Evolutionary conservation across 2,113 vertebrate genomes (phyloP).

Genomic region (Tympanuchus pallidicinctus): DNA sequence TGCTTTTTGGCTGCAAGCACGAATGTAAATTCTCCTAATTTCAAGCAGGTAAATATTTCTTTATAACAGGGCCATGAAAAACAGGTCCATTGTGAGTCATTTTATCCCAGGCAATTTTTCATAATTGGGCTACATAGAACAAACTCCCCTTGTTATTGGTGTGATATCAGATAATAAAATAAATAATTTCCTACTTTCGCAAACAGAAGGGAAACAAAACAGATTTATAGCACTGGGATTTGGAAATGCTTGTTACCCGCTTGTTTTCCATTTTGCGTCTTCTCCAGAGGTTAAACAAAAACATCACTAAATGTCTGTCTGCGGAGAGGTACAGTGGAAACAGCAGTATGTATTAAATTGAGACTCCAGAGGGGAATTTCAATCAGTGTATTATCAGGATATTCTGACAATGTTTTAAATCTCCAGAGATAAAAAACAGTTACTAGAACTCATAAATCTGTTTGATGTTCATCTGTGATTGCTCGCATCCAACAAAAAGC

Average conservation of each 20-base stretch:
- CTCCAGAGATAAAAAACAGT: conserved; percentile 9
- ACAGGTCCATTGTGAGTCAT: conserved; percentile 42
- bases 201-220: conserved; percentile 49
- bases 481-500: not conserved
- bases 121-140: conserved; percentile 62
- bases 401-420: conserved; percentile 51
- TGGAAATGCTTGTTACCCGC: conserved; percentile 63
- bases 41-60: conserved; percentile 32
- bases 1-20: not conserved
- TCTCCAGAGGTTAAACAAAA: conserved; percentile 68
- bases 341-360: conserved; percentile 30
- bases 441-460: not conserved
- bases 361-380: conserved; percentile 44
- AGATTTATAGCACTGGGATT: conserved; percentile 56
- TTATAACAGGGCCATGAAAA: conserved; percentile 28
- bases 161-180: conserved; percentile 59
- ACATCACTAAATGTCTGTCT: conserved; percentile 34
- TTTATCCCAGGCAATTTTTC: conserved; percentile 59
- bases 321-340: conserved; percentile 31
- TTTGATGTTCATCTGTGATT: conserved; percentile 22
- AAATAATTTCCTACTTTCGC: conserved; percentile 62
- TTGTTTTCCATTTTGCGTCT: conserved; percentile 56
- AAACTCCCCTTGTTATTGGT: conserved; percentile 47
- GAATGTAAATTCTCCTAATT: not conserved
- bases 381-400: conserved; percentile 43